Conservation (phyloP, 2,113 vertebrate genomes). For the Rhinogobius similis region DNA sequence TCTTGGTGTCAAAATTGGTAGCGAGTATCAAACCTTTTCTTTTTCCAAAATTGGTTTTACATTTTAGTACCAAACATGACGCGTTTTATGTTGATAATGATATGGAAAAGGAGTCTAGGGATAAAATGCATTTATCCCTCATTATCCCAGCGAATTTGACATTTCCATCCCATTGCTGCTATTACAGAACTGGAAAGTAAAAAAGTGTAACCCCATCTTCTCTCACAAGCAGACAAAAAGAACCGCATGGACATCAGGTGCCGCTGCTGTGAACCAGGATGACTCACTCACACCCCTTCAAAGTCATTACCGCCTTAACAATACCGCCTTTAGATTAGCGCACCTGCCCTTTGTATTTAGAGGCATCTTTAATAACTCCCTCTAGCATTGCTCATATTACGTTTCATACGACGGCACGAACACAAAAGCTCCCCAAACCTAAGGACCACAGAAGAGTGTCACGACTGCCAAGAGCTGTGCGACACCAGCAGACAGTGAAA, state of each 20-base stretch:
- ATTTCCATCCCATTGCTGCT: too few species aligned
- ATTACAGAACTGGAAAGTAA: too few species aligned
- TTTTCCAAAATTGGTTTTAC: too few species aligned
- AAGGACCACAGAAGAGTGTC: slow-evolving; percentile 13
- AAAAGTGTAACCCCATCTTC: neutral
- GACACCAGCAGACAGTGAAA: slow-evolving; percentile 21
- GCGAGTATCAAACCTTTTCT: too few species aligned
- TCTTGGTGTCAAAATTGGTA: too few species aligned
- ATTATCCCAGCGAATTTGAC: too few species aligned
- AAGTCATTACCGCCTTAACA: slow-evolving; percentile 33
- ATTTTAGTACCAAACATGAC: too few species aligned
- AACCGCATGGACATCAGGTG: neutral
- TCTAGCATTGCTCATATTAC: slow-evolving; percentile 45
- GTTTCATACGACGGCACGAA: slow-evolving; percentile 46
- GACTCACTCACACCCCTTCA: slow-evolving; percentile 50
- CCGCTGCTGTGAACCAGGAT: neutral
- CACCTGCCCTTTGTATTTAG: slow-evolving; percentile 47
- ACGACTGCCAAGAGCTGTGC: slow-evolving; percentile 19
- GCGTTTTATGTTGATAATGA: too few species aligned
- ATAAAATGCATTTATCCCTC: too few species aligned
- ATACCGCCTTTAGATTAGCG: slow-evolving; percentile 40
- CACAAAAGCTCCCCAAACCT: slow-evolving; percentile 8
- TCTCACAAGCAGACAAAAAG: neutral
- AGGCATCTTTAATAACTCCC: slow-evolving; percentile 46
- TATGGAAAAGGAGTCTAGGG: too few species aligned